A percentile compares a stretch with the other conserved stretches of the same genome.
These are phyloP conservation scores for Mormyrus lacerda DNA, from an alignment of 2,113 vertebrate species.

Conservation along the genomic window DNA sequence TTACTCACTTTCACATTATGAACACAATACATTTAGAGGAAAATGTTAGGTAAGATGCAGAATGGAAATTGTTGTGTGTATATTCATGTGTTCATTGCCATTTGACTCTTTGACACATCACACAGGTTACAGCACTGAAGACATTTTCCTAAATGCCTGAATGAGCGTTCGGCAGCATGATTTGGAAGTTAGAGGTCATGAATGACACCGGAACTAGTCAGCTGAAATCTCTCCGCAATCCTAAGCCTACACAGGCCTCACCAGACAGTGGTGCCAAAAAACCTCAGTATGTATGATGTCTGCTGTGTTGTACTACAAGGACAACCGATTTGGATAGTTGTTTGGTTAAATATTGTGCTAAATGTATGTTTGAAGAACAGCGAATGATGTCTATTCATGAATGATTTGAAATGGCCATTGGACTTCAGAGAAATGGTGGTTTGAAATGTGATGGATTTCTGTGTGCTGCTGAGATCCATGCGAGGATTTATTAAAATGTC, in stretches of 20 bases:
- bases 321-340: background rate
- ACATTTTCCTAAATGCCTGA: background rate
- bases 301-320: background rate
- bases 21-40: background rate
- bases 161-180: background rate
- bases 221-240: background rate
- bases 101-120: background rate
- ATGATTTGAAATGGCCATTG: background rate
- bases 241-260: background rate
- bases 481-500: constrained; percentile 11
- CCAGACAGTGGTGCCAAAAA: background rate
- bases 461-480: background rate
- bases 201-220: background rate
- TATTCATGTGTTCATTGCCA: background rate
- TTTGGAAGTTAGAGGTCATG: background rate
- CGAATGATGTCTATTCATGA: background rate
- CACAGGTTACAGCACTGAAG: background rate
- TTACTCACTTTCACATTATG: background rate
- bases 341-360: background rate
- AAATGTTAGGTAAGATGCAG: background rate
- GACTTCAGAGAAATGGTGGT: background rate
- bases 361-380: background rate
- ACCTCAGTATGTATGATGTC: background rate
- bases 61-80: background rate
- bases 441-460: background rate